Conservation (phyloP, 2,113 vertebrate genomes). For the Sturnus vulgaris region DNA sequence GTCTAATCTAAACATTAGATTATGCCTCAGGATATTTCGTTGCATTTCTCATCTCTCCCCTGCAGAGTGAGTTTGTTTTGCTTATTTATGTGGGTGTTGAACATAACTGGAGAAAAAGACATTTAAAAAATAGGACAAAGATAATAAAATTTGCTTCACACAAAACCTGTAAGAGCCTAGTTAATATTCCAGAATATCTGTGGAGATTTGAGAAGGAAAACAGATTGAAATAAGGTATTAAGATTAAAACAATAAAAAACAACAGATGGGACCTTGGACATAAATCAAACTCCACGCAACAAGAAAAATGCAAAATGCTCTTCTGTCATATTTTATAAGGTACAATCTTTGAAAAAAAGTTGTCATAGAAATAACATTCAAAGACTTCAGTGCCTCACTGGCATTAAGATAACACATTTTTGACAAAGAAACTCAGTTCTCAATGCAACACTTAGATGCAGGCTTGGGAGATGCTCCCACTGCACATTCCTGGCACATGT, state of each 20-base stretch:
- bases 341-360: background rate
- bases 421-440: background rate
- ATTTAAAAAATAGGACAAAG: conserved; percentile 2
- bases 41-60: conserved; percentile 7
- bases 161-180: background rate
- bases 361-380: background rate
- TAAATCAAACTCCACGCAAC: background rate
- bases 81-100: conserved; percentile 30
- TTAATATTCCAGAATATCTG: conserved; percentile 18
- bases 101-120: background rate
- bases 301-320: background rate
- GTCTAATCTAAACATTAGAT: conserved; percentile 27
- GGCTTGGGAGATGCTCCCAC: background rate
- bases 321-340: background rate
- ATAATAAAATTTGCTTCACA: conserved; percentile 15
- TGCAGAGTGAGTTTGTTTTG: conserved; percentile 26
- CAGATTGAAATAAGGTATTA: conserved; percentile 46
- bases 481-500: fast-evolving
- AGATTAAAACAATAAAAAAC: conserved; percentile 47
- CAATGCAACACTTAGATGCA: background rate
- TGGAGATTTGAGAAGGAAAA: conserved; percentile 6
- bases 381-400: background rate
- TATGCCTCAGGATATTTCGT: background rate
- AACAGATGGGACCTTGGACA: conserved; percentile 37
- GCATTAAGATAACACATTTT: background rate